phyloP scores from a whole-genome alignment of 2,797 vertebrate genomes.

The Pantherophis alleghaniensis region DNA sequence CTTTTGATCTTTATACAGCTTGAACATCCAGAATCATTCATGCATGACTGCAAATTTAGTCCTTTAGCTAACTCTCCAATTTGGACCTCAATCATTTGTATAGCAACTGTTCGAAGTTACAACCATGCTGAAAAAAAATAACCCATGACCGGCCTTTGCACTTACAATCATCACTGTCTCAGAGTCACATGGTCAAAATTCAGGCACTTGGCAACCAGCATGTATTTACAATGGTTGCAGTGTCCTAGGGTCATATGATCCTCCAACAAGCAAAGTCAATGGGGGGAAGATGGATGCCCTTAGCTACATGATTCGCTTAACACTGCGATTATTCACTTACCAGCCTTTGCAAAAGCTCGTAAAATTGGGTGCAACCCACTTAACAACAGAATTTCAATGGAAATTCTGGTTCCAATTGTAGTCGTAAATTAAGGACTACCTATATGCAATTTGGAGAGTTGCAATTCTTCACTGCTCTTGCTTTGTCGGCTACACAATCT shows the following conservation, averaged over 20 bases:
- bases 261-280: not conserved
- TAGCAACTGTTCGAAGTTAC: not conserved
- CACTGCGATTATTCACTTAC: not conserved
- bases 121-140: not conserved
- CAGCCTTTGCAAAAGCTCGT: not conserved
- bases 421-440: not conserved
- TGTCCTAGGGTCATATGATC: not conserved
- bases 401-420: not conserved
- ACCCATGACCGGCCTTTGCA: not conserved
- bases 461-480: not conserved
- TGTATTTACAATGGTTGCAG: not conserved
- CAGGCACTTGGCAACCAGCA: not conserved
- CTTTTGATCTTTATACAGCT: not conserved
- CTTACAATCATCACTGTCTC: not conserved
- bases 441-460: not conserved
- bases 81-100: not conserved
- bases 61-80: not conserved
- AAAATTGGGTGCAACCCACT: not conserved
- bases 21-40: not conserved
- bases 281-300: too few relatives aligned
- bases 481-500: not conserved
- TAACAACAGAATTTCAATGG: not conserved
- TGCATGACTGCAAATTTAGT: not conserved
- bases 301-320: not conserved
- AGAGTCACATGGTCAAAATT: not conserved